These are phyloP conservation scores for Conus ventricosus DNA, from an alignment of 1,140 invertebrate genomes.

Conservation along the genomic window DNA sequence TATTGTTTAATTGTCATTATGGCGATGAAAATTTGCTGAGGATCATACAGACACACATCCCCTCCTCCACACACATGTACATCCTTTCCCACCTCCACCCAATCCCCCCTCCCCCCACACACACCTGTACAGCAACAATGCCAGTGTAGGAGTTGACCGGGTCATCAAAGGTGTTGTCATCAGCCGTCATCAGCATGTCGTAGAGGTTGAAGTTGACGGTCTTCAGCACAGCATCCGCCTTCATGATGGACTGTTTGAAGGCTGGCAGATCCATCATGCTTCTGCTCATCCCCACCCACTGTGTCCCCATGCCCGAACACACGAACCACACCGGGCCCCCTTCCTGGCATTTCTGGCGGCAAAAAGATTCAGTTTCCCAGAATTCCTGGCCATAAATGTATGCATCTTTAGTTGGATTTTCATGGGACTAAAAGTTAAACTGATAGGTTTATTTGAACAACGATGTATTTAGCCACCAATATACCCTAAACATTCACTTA, in stretches of 20 bases:
- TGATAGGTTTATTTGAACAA: no score
- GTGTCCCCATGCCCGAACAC: constrained; percentile 97
- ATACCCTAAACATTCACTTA: no score
- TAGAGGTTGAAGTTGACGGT: constrained; percentile 88
- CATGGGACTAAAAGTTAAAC: no score
- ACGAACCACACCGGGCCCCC: constrained; percentile 90
- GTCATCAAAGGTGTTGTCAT: constrained; percentile 86
- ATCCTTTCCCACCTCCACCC: no score
- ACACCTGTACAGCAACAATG: constrained; percentile 94
- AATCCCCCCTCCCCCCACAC: not conserved
- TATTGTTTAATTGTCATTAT: no score
- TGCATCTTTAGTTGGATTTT: no score
- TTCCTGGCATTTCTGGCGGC: constrained; percentile 61
- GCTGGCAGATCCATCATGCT: constrained; percentile 86
- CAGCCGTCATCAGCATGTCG: constrained; percentile 85
- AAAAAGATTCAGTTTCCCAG: no score
- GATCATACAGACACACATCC: no score
- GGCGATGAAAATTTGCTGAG: no score
- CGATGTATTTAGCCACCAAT: no score
- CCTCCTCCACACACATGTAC: no score
- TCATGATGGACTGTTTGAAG: constrained; percentile 86
- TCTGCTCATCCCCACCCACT: constrained; percentile 96
- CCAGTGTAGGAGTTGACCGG: constrained; percentile 92
- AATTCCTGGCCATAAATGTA: no score
- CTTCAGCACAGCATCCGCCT: constrained; percentile 84